Evolutionary conservation across 2,888 invertebrate genomes (phyloP).

Genomic region (Hermaeophaga mercurialis): DNA sequence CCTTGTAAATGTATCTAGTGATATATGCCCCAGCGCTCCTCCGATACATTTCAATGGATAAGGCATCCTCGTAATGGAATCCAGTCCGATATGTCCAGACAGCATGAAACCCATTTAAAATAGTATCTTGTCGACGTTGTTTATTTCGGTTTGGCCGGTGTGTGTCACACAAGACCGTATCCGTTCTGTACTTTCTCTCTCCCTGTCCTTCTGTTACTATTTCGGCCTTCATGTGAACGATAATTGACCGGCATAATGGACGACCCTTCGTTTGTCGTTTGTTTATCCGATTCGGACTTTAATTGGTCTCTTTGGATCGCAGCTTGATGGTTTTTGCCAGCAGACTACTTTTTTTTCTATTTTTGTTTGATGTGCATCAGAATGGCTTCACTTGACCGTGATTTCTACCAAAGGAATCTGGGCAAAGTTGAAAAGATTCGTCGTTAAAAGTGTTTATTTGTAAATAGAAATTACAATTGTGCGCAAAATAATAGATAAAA

Average conservation of each 20-base stretch:
- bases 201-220: neutral
- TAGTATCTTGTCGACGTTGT: slow-evolving; percentile 37
- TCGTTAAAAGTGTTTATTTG: too few species aligned
- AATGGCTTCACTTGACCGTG: slow-evolving; percentile 21
- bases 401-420: too few species aligned
- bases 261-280: slow-evolving; percentile 33
- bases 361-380: slow-evolving; percentile 10
- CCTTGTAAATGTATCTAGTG: slow-evolving; percentile 30
- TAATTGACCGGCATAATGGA: slow-evolving; percentile 38
- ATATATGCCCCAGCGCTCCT: slow-evolving; percentile 31
- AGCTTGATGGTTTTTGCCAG: slow-evolving; percentile 21
- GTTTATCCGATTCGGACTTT: slow-evolving; percentile 32
- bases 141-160: slow-evolving; percentile 35
- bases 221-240: slow-evolving; percentile 29
- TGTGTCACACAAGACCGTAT: slow-evolving; percentile 27
- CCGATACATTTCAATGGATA: slow-evolving; percentile 38
- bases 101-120: slow-evolving; percentile 38
- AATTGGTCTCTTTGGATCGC: slow-evolving; percentile 31
- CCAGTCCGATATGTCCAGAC: slow-evolving; percentile 36
- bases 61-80: slow-evolving; percentile 37
- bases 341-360: slow-evolving; percentile 13
- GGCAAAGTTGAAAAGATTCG: too few species aligned
- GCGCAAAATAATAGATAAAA: too few species aligned
- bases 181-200: slow-evolving; percentile 1
- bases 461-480: too few species aligned